Evolutionary conservation across 2,113 vertebrate species (phyloP).

Genomic region (Meleagris gallopavo): DNA sequence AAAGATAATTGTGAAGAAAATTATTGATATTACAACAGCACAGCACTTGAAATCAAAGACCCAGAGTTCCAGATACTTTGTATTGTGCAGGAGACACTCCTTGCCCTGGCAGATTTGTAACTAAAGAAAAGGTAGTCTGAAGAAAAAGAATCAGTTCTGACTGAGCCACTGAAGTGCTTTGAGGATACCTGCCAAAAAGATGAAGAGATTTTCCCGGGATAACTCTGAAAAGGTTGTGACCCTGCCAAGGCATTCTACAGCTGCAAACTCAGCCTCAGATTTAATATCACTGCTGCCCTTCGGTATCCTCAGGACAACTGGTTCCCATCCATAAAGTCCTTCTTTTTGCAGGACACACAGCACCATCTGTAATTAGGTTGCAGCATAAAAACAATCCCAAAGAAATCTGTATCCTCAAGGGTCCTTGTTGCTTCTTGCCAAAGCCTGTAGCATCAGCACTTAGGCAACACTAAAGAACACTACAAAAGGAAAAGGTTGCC

Average conservation of each 20-base stretch:
- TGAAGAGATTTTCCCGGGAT: not conserved
- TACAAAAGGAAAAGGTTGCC: not conserved
- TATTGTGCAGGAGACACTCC: not conserved
- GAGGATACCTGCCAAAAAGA: not conserved
- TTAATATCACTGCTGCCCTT: not conserved
- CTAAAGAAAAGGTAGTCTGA: not conserved
- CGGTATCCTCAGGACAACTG: not conserved
- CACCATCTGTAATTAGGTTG: not conserved
- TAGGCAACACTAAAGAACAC: not conserved
- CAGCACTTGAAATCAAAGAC: not conserved
- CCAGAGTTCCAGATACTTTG: not conserved
- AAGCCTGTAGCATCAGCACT: slow-evolving; percentile 9
- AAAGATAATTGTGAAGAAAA: not conserved
- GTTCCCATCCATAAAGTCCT: not conserved
- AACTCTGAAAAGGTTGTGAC: not conserved
- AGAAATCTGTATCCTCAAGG: slow-evolving; percentile 8
- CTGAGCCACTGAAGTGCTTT: not conserved
- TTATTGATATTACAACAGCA: not conserved
- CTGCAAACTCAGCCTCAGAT: not conserved
- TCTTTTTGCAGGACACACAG: not conserved
- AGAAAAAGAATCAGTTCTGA: not conserved
- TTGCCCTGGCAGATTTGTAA: not conserved
- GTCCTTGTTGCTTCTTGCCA: not conserved
- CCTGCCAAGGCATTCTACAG: not conserved
- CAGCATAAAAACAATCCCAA: not conserved